A percentile compares a stretch with the other conserved stretches of the same genome.
Conservation (phyloP, 2,113 vertebrate genomes). For the Phaetusa simplex region DNA sequence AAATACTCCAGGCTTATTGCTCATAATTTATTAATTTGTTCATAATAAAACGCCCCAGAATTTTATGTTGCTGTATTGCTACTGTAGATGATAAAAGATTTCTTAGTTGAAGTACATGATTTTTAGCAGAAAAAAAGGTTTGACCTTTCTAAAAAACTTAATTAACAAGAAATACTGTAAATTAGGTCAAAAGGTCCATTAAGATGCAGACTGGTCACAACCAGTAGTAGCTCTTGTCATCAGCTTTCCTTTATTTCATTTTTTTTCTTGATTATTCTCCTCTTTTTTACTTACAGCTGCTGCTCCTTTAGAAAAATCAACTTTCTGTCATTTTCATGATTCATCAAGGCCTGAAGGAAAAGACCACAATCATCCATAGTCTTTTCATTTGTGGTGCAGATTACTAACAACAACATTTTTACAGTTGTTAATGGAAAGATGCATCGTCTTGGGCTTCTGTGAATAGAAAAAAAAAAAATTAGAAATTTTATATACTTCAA, state of each 20-base stretch:
- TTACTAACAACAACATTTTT: neutral
- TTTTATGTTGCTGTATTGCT: neutral
- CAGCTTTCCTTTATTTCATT: neutral
- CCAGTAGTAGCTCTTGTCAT: neutral
- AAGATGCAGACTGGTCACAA: neutral
- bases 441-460: neutral
- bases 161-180: neutral
- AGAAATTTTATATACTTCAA: neutral
- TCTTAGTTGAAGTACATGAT: neutral
- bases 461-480: neutral
- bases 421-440: neutral
- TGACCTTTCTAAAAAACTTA: neutral
- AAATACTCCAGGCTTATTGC: neutral
- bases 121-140: neutral
- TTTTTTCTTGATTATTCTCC: neutral
- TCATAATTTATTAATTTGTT: neutral
- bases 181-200: neutral
- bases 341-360: conserved; percentile 2
- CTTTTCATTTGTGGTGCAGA: neutral
- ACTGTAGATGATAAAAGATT: neutral
- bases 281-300: neutral
- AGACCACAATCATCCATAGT: neutral
- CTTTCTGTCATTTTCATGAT: neutral
- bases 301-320: neutral
- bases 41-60: accelerated